phyloP scores from a whole-genome alignment of 2,113 vertebrate species.

The Pterocles burchelli region DNA sequence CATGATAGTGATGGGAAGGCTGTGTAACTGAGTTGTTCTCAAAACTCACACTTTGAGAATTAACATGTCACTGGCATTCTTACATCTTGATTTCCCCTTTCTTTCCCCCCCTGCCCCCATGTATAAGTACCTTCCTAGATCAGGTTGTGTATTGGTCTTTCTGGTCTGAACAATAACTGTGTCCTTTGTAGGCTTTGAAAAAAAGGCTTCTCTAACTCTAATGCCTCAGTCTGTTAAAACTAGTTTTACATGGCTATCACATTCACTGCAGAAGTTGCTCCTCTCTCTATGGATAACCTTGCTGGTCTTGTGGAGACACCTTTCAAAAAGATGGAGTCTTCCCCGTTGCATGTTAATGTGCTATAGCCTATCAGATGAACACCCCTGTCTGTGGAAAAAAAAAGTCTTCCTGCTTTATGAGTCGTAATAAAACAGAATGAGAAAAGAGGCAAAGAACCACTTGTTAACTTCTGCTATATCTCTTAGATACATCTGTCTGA shows the following conservation, averaged over 20 bases:
- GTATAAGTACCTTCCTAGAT: background rate
- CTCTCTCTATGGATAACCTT: background rate
- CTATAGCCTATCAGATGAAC: background rate
- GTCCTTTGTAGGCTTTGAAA: background rate
- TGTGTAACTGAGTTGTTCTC: background rate
- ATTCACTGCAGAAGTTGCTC: background rate
- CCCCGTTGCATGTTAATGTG: background rate
- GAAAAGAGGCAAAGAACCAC: background rate
- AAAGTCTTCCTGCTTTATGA: background rate
- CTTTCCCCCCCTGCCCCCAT: rapidly evolving
- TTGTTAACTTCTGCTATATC: background rate
- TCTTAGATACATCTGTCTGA: background rate
- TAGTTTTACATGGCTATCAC: background rate
- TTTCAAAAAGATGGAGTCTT: background rate
- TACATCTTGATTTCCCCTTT: background rate
- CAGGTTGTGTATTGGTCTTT: background rate
- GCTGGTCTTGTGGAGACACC: background rate
- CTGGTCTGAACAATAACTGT: background rate
- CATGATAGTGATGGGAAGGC: background rate
- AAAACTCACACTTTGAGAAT: background rate
- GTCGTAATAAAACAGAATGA: background rate
- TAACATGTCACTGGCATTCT: background rate
- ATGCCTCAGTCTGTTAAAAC: background rate
- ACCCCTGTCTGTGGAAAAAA: background rate
- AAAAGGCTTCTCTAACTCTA: background rate